Base-by-base conservation (phyloP, 2,113 vertebrate species). In the Andinoacara biseriatus region DNA sequence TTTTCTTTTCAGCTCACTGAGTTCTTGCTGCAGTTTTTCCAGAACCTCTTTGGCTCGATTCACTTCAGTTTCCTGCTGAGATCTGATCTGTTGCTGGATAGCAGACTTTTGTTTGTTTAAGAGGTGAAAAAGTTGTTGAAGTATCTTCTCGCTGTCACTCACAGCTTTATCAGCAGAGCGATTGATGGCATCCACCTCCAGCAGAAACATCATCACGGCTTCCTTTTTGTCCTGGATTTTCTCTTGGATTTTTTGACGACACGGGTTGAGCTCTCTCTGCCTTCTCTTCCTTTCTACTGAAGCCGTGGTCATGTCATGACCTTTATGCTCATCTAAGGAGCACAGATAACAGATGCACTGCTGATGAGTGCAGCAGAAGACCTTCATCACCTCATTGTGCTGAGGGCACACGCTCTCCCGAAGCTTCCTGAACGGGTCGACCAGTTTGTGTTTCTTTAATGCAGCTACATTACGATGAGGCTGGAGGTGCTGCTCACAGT, bases 401-500 rank as follows among this genome's bases (percentile, higher is more conserved):
- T 4, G 35, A 74, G 65, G 0, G 3, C 83, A 74, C 11, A 75
- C 38, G 67, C n/a, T 84, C 40, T 85, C 29, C 59, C 67, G 38
- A 8, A 76, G 26, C 8, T 18, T 67, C 29, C 22, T 22, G 4
- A 49, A 63, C 0, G 65, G 46, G 3, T 74, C 1, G 3, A 79
- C 65, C 76, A 84, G 76, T 26, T 62, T 74, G 58, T 79, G 82
- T 26, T 84, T 62, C 7, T n/a, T 20, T 10, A 79, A 79, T 15
- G 26, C 58, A 2, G 9, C 0, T 13, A 40, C 1, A 8, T 80
- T 26, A 58, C 17, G 26, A 65, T 84, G 63, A 62, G 69, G 78
- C 83, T 80, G 78, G 1, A 85, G 69, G 40, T 85, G 78, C 2
- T 18, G 40, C 17, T 85, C 54, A 67, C 83, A 80, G 5, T 80